A percentile compares a stretch with the other conserved stretches of the same genome.
phyloP scores from a whole-genome alignment of 2,888 invertebrate species.

The Oscheius sp. region DNA sequence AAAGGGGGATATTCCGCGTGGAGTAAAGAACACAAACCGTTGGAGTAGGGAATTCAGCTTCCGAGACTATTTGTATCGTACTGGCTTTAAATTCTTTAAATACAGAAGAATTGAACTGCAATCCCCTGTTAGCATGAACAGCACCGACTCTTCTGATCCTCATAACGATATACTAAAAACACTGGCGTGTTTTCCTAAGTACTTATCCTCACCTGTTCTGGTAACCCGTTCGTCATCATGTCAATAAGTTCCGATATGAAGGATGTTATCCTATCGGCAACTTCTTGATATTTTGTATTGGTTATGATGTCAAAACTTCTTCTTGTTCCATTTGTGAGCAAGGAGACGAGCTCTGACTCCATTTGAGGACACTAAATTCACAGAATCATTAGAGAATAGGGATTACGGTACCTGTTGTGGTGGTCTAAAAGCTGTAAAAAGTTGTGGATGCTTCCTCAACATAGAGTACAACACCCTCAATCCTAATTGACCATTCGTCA shows the following conservation, averaged over 20 bases:
- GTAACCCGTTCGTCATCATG: conserved; percentile 54
- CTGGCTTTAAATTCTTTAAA: conserved; percentile 68
- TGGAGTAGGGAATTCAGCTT: conserved; percentile 44
- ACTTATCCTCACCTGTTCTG: conserved; percentile 53
- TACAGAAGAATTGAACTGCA: conserved; percentile 59
- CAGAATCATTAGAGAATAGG: background rate
- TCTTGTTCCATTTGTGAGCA: conserved; percentile 47
- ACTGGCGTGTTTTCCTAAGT: background rate
- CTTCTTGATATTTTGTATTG: conserved; percentile 58
- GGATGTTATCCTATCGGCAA: conserved; percentile 61
- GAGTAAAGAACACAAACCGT: conserved; percentile 11
- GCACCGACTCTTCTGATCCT: conserved; percentile 63
- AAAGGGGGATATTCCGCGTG: background rate
- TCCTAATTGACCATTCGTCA: conserved; percentile 66
- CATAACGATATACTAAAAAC: conserved; percentile 54
- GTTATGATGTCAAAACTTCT: conserved; percentile 55
- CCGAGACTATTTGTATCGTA: conserved; percentile 47
- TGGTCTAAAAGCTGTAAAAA: conserved; percentile 52
- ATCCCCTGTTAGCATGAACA: conserved; percentile 64
- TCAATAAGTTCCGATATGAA: conserved; percentile 64
- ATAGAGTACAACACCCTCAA: conserved; percentile 65
- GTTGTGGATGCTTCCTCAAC: conserved; percentile 62
- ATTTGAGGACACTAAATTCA: conserved; percentile 20
- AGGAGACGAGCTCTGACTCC: conserved; percentile 48
- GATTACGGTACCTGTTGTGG: conserved; percentile 23